phyloP scores from a whole-genome alignment of 2,113 vertebrate species.

The Gallinago undulata region DNA sequence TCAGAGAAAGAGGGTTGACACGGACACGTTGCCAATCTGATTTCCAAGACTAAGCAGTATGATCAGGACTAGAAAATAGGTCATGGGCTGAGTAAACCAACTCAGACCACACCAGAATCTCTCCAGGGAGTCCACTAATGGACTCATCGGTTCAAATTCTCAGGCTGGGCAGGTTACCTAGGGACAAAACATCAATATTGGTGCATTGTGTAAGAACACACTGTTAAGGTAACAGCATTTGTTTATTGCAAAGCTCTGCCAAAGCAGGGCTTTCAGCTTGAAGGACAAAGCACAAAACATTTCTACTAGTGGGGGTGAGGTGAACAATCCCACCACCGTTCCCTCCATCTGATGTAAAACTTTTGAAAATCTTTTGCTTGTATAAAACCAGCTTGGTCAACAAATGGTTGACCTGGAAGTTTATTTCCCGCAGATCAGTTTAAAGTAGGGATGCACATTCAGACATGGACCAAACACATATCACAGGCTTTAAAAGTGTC shows the following conservation, averaged over 20 bases:
- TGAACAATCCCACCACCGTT: neutral
- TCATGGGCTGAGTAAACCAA: neutral
- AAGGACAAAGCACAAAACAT: neutral
- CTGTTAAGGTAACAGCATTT: neutral
- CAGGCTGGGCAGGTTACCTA: neutral
- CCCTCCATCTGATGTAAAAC: neutral
- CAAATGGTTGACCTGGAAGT: neutral
- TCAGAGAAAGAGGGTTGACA: neutral
- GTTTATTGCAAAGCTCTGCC: neutral
- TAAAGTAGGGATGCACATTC: neutral
- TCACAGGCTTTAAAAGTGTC: neutral
- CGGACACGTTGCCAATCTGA: accelerated
- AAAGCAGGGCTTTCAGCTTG: neutral
- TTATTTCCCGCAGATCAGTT: neutral
- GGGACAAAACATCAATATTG: neutral
- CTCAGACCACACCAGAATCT: neutral
- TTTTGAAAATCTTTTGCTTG: neutral
- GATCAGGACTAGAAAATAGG: neutral
- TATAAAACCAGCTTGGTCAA: neutral
- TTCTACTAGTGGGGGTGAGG: neutral
- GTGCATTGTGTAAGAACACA: neutral
- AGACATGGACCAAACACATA: neutral
- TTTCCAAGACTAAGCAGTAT: neutral
- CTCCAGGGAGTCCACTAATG: neutral
- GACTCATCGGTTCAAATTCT: neutral